Base-by-base conservation (phyloP, 2,888 invertebrate species). In the Rhynchonema sp. region DNA sequence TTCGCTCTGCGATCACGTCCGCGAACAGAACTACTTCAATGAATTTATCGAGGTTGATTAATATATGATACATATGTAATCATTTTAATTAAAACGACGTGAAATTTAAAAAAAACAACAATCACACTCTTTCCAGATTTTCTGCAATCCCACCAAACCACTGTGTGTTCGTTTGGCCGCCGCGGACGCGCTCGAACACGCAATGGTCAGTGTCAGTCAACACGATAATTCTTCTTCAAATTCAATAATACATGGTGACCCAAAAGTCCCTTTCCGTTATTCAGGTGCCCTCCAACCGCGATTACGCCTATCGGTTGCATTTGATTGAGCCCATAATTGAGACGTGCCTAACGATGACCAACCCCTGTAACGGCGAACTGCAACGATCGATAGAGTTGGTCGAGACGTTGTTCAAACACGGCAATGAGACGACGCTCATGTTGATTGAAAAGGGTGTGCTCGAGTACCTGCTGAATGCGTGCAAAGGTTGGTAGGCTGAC, bases 1-100 rank as follows among this genome's bases (percentile, higher is more conserved):
- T 71, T 84, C 85, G 17, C 78, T 92, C 57, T 91, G 92, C 74
- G 90, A 91, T 71, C 84, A 86, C 0, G 76, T 94, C 60, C 80
- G 90, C 65, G 82, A 81, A 60, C 86, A 86, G 64, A 91, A 91
- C 6, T 90, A 90, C 1, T 78, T 94, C 49, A 89, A 92, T 72
- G 79, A 89, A 61, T 79, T 94, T 22, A 68, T 77, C 6, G 63
- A 68, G 53, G n/a, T n/a, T n/a, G n/a, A n/a, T n/a, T n/a, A n/a
- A n/a, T n/a, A n/a, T n/a, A n/a, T n/a, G n/a, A n/a, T n/a, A n/a
- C n/a, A n/a, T n/a, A n/a, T n/a, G n/a, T n/a, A n/a, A n/a, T n/a
- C n/a, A n/a, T n/a, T n/a, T n/a, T n/a, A n/a, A n/a, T n/a, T n/a
- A n/a, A n/a, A n/a, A n/a, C n/a, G n/a, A n/a, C n/a, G n/a, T n/a